Conservation (phyloP, 2,888 invertebrate genomes). For the Bellardia bayeri region DNA sequence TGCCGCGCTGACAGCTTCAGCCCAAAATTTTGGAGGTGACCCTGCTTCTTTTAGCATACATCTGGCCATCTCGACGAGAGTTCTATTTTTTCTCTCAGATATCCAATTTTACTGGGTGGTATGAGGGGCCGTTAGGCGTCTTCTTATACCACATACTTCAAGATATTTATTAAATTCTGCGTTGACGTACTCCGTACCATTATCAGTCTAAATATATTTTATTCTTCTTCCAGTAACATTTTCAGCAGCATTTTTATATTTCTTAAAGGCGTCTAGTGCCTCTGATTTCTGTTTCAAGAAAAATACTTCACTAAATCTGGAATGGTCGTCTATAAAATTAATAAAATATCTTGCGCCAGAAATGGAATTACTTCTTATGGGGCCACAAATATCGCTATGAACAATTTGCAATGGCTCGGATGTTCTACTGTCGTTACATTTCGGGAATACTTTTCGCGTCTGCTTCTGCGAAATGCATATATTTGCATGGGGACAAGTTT, state of each 20-base stretch:
- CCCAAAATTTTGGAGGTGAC: slow-evolving; percentile 60
- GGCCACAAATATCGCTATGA: slow-evolving; percentile 22
- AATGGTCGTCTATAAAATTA: slow-evolving; percentile 21
- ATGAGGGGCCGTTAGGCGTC: too few species aligned
- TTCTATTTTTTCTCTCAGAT: slow-evolving; percentile 73
- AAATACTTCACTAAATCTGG: slow-evolving; percentile 23
- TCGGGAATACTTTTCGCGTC: slow-evolving; percentile 48
- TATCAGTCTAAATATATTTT: slow-evolving; percentile 68
- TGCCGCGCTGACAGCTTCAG: slow-evolving; percentile 61
- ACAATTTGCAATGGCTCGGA: slow-evolving; percentile 61
- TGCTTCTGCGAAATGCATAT: slow-evolving; percentile 61
- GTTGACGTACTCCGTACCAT: slow-evolving; percentile 71
- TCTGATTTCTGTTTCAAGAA: slow-evolving; percentile 52
- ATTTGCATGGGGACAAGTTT: slow-evolving; percentile 25
- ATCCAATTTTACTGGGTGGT: slow-evolving; percentile 73
- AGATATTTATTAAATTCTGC: slow-evolving; percentile 65
- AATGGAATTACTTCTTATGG: slow-evolving; percentile 35
- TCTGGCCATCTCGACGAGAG: slow-evolving; percentile 72
- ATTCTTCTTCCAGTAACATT: slow-evolving; percentile 58
- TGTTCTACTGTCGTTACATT: slow-evolving; percentile 45
- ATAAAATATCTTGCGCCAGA: neutral
- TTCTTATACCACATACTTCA: slow-evolving; percentile 64
- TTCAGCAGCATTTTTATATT: slow-evolving; percentile 34
- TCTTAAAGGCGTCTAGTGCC: slow-evolving; percentile 56
- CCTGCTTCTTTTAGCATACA: slow-evolving; percentile 74